phyloP scores from a whole-genome alignment of 2,888 invertebrate species.

The Acholoe squamosa region DNA sequence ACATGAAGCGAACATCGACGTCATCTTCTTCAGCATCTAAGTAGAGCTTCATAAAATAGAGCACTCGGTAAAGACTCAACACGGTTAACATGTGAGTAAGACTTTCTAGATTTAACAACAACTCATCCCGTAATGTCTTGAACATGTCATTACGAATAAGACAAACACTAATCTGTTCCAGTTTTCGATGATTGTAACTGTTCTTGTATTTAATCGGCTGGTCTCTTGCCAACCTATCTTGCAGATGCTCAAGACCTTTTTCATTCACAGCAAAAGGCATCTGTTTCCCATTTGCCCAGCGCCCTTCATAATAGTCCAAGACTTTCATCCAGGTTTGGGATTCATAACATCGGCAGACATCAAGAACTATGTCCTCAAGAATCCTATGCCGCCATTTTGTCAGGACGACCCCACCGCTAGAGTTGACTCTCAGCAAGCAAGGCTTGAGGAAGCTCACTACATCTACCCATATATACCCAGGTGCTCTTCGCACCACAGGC shows the following conservation, averaged over 20 bases:
- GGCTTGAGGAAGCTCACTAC: background rate
- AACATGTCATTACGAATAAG: slow-evolving; percentile 45
- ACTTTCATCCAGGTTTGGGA: slow-evolving; percentile 46
- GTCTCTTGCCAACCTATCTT: background rate
- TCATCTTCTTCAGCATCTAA: slow-evolving; percentile 39
- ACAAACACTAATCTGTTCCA: slow-evolving; percentile 88
- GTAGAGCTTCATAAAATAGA: slow-evolving; percentile 39
- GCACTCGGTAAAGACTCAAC: slow-evolving; percentile 50
- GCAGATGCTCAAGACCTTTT: background rate
- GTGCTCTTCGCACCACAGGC: slow-evolving; percentile 23
- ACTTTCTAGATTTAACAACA: slow-evolving; percentile 63
- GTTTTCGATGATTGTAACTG: slow-evolving; percentile 88
- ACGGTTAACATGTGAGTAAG: slow-evolving; percentile 57
- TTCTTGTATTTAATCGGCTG: slow-evolving; percentile 1
- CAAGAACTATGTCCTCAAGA: slow-evolving; percentile 37
- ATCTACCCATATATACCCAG: slow-evolving; percentile 52
- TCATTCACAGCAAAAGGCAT: background rate
- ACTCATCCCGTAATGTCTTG: slow-evolving; percentile 5
- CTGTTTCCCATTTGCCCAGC: slow-evolving; percentile 47
- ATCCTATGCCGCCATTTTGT: slow-evolving; percentile 39
- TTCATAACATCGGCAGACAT: background rate
- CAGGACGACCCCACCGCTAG: slow-evolving; percentile 19
- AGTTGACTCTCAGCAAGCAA: background rate
- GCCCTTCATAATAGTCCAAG: slow-evolving; percentile 65
- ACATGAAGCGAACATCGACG: slow-evolving; percentile 57